Conservation (phyloP, 2,113 vertebrate genomes). For the Dromas ardeola region DNA sequence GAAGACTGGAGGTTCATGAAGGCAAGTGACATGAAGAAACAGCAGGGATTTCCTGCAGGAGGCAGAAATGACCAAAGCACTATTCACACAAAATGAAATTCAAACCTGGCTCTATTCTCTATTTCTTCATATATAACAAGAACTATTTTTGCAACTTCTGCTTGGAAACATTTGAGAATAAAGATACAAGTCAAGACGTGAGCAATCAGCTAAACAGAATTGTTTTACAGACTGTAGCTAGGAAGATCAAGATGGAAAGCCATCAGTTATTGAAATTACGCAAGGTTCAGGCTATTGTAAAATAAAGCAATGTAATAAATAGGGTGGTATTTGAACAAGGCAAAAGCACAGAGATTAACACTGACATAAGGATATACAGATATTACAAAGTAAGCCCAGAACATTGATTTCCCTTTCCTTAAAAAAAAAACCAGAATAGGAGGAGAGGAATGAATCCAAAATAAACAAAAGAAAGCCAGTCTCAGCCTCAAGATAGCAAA, state of each 20-base stretch:
- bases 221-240: neutral
- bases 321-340: neutral
- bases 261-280: neutral
- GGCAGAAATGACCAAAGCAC: neutral
- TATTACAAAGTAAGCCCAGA: neutral
- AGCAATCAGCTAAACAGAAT: neutral
- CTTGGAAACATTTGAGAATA: neutral
- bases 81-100: neutral
- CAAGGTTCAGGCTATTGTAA: neutral
- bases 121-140: neutral
- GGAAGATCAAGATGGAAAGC: neutral
- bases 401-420: neutral
- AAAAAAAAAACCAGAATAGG: neutral
- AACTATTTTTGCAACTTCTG: neutral
- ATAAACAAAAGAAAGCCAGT: neutral
- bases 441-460: neutral
- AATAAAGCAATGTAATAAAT: neutral
- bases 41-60: neutral
- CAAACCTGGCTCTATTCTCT: neutral
- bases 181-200: neutral
- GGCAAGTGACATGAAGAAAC: neutral
- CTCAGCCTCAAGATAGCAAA: neutral
- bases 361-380: neutral
- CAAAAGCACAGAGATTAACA: neutral
- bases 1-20: neutral